These are phyloP conservation scores for Podocnemis expansa DNA, from an alignment of 2,113 vertebrate species.

Conservation along the genomic window DNA sequence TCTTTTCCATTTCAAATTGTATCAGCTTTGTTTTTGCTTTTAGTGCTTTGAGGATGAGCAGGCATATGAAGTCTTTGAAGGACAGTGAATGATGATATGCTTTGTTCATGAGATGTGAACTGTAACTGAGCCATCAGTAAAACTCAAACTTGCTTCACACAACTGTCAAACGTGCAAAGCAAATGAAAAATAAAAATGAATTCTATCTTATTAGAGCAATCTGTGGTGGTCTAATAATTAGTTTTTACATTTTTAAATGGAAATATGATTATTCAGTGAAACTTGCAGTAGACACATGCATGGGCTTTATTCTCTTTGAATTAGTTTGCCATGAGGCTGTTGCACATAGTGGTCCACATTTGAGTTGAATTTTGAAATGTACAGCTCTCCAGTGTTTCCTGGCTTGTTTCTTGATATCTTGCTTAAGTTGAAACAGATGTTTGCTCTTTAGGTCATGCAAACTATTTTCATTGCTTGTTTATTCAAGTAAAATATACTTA, in stretches of 20 bases:
- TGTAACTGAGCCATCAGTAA: constrained; percentile 40
- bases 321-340: neutral
- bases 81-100: constrained; percentile 45
- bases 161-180: neutral
- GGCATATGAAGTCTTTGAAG: neutral
- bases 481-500: neutral
- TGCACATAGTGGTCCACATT: neutral
- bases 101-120: constrained; percentile 14
- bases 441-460: neutral
- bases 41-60: constrained; percentile 11
- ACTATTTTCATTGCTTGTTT: neutral
- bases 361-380: neutral
- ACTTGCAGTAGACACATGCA: neutral
- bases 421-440: neutral
- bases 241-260: neutral
- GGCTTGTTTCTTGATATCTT: neutral
- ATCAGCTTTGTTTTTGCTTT: constrained; percentile 14
- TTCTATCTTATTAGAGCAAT: neutral
- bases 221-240: neutral
- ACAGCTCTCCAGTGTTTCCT: neutral
- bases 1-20: constrained; percentile 9
- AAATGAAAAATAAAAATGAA: neutral
- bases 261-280: neutral
- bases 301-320: neutral
- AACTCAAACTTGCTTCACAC: constrained; percentile 23